Conservation (phyloP, 2,888 invertebrate species). For the Drosophila seclusa region DNA sequence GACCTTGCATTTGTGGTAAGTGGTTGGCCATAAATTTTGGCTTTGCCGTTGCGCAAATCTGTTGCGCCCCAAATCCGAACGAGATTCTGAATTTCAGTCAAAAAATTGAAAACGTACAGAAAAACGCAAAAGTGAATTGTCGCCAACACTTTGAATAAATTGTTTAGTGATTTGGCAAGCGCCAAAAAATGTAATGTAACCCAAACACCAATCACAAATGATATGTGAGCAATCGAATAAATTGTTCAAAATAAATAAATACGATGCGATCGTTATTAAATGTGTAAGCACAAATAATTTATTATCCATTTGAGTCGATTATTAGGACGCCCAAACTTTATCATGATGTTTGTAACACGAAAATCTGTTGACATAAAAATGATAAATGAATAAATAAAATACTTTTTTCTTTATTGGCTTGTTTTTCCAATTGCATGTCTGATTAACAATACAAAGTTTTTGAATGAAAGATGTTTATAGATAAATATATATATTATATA, state of each 20-base stretch:
- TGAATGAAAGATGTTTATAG: background rate
- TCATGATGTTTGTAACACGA: constrained; percentile 16
- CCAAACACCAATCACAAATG: constrained; percentile 37
- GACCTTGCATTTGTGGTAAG: constrained; percentile 76
- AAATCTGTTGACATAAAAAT: too few species aligned
- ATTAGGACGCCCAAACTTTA: constrained; percentile 3
- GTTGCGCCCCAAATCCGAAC: constrained; percentile 49
- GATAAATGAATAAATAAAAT: background rate
- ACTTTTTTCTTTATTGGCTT: background rate
- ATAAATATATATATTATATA: too few species aligned
- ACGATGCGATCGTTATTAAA: constrained; percentile 43
- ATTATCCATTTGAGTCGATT: constrained; percentile 5
- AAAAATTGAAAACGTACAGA: constrained; percentile 45
- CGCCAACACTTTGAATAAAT: constrained; percentile 74
- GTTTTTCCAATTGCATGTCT: background rate
- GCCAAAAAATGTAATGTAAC: constrained; percentile 43
- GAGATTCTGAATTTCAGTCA: constrained; percentile 35
- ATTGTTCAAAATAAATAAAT: constrained; percentile 22
- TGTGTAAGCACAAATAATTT: constrained; percentile 25
- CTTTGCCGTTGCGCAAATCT: constrained; percentile 60
- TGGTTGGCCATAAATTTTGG: constrained; percentile 73
- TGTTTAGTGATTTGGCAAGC: constrained; percentile 60
- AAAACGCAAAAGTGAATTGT: constrained; percentile 71
- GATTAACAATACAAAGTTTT: background rate
- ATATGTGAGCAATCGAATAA: constrained; percentile 38